Percentiles rank a stretch among this genome's conserved stretches.
These are phyloP conservation scores for Mesaphorura yosii DNA, from an alignment of 1,140 invertebrate species.

Conservation along the genomic window DNA sequence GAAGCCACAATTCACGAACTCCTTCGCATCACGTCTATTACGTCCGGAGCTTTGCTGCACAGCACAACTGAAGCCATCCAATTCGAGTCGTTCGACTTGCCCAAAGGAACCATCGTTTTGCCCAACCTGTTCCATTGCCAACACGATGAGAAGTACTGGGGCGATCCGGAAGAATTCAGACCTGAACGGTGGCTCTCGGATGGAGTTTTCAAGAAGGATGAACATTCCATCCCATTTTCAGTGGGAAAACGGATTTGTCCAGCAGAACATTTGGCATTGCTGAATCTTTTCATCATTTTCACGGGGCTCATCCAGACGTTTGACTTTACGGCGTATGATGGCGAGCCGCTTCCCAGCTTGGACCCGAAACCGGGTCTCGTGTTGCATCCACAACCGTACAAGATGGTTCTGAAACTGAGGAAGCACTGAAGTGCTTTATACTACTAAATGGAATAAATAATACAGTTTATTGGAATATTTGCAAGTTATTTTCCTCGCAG, in stretches of 20 bases:
- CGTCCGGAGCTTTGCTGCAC: constrained; percentile 64
- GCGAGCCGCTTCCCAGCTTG: not conserved
- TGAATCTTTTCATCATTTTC: constrained; percentile 19
- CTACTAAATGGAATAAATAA: too few relatives aligned
- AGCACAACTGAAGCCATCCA: constrained; percentile 50
- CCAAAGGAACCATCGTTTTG: constrained; percentile 66
- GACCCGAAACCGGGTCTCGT: not conserved
- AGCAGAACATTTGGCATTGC: constrained; percentile 3
- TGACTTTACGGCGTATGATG: not conserved
- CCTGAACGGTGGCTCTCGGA: constrained; percentile 60
- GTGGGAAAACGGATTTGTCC: constrained; percentile 43
- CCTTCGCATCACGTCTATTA: constrained; percentile 60
- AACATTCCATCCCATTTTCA: constrained; percentile 59
- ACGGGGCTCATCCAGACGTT: not conserved
- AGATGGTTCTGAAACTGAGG: not conserved
- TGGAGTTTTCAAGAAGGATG: constrained; percentile 50
- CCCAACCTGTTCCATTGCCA: constrained; percentile 63
- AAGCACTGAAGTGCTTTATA: too few relatives aligned
- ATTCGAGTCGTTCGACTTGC: constrained; percentile 57
- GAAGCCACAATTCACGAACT: constrained; percentile 63
- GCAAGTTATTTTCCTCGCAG: too few relatives aligned
- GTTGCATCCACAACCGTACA: not conserved
- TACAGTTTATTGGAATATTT: too few relatives aligned
- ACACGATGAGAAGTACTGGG: constrained; percentile 55
- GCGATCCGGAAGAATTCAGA: constrained; percentile 55